Conservation (phyloP, 2,888 invertebrate species). For the Ectemnius lituratus region DNA sequence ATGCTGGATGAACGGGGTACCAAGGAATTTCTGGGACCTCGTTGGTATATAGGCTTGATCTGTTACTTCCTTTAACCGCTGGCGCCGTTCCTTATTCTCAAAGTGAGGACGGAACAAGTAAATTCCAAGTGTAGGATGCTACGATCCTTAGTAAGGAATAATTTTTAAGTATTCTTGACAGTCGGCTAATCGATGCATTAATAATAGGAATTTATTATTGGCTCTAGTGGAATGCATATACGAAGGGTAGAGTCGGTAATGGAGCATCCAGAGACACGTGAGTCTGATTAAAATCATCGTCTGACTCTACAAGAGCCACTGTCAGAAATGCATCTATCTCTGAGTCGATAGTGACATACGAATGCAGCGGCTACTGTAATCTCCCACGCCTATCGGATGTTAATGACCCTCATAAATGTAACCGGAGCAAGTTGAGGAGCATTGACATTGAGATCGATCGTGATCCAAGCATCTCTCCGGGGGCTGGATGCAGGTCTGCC, state of each 20-base stretch:
- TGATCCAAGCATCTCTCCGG: slow-evolving; percentile 68
- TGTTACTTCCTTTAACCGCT: not conserved
- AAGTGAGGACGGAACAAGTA: too few species aligned
- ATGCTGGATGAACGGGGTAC: not conserved
- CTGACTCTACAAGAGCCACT: slow-evolving; percentile 12
- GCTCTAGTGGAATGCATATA: too few species aligned
- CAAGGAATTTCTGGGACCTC: not conserved
- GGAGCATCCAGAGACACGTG: too few species aligned
- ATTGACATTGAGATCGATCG: slow-evolving; percentile 72
- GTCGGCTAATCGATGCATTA: too few species aligned
- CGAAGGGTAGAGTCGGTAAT: too few species aligned
- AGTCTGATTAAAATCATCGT: too few species aligned
- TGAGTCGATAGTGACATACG: slow-evolving; percentile 27
- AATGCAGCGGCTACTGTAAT: slow-evolving; percentile 38
- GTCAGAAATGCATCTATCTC: slow-evolving; percentile 39
- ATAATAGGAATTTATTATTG: too few species aligned
- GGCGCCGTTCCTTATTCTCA: too few species aligned
- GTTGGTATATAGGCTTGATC: not conserved
- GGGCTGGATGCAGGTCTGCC: slow-evolving; percentile 65
- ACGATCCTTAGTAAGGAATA: too few species aligned
- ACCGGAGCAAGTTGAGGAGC: slow-evolving; percentile 66
- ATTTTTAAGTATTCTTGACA: too few species aligned
- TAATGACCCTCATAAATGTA: slow-evolving; percentile 74
- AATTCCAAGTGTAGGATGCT: too few species aligned
- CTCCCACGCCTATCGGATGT: slow-evolving; percentile 66